Evolutionary conservation across 2,888 invertebrate genomes (phyloP).

Genomic region (Spisula solida): DNA sequence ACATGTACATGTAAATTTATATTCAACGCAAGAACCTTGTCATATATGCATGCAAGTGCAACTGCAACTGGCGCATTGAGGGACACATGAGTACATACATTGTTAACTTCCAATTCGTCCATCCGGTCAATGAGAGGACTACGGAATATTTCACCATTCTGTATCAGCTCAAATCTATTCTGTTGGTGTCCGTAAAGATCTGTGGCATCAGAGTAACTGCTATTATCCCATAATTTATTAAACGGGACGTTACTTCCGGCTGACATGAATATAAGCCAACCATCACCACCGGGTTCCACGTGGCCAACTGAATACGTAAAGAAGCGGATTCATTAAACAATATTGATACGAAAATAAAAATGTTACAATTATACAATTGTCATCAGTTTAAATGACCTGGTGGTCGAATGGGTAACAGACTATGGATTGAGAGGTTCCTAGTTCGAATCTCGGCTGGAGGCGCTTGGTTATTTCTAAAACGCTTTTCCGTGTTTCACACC

Average conservation of each 20-base stretch:
- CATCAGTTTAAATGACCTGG: too few species aligned
- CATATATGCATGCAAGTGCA: too few species aligned
- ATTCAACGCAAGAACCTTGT: too few species aligned
- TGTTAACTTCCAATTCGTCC: conserved; percentile 8
- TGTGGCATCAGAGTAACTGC: background rate
- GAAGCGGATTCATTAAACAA: background rate
- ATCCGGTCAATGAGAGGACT: conserved; percentile 45
- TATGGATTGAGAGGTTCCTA: too few species aligned
- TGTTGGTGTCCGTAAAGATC: background rate
- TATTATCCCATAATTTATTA: background rate
- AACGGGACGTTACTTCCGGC: background rate
- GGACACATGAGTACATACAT: background rate
- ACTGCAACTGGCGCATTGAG: too few species aligned
- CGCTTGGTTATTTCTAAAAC: too few species aligned
- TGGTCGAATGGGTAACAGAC: too few species aligned
- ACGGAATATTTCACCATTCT: conserved; percentile 18
- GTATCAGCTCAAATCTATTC: background rate
- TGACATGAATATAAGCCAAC: conserved; percentile 15
- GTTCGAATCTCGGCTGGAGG: too few species aligned
- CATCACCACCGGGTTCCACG: background rate
- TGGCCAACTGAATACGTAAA: background rate
- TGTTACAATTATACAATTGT: too few species aligned
- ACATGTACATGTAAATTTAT: too few species aligned
- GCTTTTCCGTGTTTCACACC: too few species aligned
- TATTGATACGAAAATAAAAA: too few species aligned